Evolutionary conservation across 2,113 vertebrate genomes (phyloP).

Genomic region (Puntigrus tetrazona): DNA sequence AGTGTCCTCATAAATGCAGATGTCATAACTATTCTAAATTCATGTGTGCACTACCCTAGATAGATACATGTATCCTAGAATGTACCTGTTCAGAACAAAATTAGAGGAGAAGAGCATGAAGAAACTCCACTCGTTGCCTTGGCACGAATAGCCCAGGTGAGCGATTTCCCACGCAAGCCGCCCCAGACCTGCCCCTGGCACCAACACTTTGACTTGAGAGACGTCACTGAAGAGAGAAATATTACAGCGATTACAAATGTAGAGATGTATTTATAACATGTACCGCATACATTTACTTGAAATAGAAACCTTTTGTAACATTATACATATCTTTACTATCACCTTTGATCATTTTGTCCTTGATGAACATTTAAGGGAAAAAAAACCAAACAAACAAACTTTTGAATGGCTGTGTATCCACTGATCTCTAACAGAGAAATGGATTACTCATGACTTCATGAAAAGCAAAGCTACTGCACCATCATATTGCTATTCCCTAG

Average conservation of each 20-base stretch:
- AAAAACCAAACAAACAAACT: no score
- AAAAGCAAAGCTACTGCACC: no score
- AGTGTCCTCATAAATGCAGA: neutral
- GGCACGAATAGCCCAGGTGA: slow-evolving; percentile 91
- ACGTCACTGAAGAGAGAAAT: slow-evolving; percentile 83
- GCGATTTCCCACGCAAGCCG: slow-evolving; percentile 98
- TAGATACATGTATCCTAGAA: neutral
- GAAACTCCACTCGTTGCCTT: slow-evolving; percentile 99
- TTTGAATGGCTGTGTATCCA: no score
- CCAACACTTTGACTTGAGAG: slow-evolving; percentile 92
- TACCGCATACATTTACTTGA: no score
- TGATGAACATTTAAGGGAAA: no score
- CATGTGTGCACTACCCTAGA: neutral
- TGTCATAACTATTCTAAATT: neutral
- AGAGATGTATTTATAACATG: no score
- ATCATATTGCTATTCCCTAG: neutral
- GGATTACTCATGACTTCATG: no score
- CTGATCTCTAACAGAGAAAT: no score
- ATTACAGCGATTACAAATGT: neutral
- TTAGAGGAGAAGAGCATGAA: slow-evolving; percentile 99
- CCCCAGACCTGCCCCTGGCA: slow-evolving; percentile 96
- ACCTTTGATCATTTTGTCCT: no score
- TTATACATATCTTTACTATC: no score
- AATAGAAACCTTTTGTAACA: no score
- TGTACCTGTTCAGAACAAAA: slow-evolving; percentile 97